phyloP scores from a whole-genome alignment of 2,113 vertebrate species.

The Gasterosteus nipponicus region DNA sequence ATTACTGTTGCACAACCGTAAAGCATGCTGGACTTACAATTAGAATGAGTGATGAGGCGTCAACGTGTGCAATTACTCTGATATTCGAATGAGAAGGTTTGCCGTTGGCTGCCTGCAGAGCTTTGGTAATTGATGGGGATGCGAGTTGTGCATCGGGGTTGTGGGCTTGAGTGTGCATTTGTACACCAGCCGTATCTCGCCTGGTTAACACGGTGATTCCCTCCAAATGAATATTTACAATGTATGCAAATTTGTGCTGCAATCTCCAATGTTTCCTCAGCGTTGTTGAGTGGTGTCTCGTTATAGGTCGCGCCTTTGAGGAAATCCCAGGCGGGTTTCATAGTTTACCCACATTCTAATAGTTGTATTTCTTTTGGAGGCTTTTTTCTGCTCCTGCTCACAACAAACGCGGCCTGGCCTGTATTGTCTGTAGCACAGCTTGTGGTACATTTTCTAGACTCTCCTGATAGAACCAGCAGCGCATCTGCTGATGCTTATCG shows the following conservation, averaged over 20 bases:
- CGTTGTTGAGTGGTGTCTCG: slow-evolving; percentile 40
- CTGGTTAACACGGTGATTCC: slow-evolving; percentile 37
- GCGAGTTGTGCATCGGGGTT: slow-evolving; percentile 18
- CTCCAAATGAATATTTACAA: slow-evolving; percentile 71
- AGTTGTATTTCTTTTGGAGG: slow-evolving; percentile 58
- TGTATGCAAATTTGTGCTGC: slow-evolving; percentile 60
- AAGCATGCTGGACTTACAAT: slow-evolving; percentile 40
- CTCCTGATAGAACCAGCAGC: neutral
- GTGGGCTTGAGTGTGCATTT: slow-evolving; percentile 15
- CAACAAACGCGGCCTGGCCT: slow-evolving; percentile 11
- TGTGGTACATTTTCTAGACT: slow-evolving; percentile 15
- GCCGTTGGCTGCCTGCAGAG: slow-evolving; percentile 25
- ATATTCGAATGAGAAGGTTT: slow-evolving; percentile 48
- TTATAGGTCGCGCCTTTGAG: slow-evolving; percentile 58
- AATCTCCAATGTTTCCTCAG: slow-evolving; percentile 41
- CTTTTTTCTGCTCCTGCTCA: slow-evolving; percentile 20
- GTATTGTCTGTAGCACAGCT: slow-evolving; percentile 35
- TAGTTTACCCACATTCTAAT: slow-evolving; percentile 43
- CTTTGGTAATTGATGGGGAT: slow-evolving; percentile 44
- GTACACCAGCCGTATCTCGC: slow-evolving; percentile 31
- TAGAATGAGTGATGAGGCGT: slow-evolving; percentile 67
- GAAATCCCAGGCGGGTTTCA: slow-evolving; percentile 55
- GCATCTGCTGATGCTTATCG: slow-evolving; percentile 17
- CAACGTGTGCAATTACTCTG: slow-evolving; percentile 62
- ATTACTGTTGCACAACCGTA: slow-evolving; percentile 6